Base-by-base conservation (phyloP, 2,113 vertebrate genomes). In the Indicator maculatus region DNA sequence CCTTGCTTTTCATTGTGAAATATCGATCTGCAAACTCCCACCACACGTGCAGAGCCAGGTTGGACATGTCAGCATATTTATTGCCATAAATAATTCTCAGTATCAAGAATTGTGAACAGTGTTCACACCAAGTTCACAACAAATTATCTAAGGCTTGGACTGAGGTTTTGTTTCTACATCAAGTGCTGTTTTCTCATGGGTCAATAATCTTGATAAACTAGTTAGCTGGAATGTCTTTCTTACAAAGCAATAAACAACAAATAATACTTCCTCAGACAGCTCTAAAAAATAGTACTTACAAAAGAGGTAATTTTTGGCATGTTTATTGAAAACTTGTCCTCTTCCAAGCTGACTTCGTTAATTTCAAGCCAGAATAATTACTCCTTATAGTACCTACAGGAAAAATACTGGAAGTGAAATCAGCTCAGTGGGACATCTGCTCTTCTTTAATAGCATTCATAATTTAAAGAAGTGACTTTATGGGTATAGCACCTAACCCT, bases 141-240 rank as follows among this genome's bases (percentile, higher is more conserved):
- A 89, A 85, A 72, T 81, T 91, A 76, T 82, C 72, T 89, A 82
- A 66, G 75, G 55, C 45, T 74, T 38, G 30, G 73, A 39, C 26
- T 66, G 24, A 26, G 50, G n/a, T 31, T 53, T 82, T 38, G 14
- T 89, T 83, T 71, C 63, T 82, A 27, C 38, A 85, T 50, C 0
- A 2, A 84, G 30, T 70, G 21, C 18, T 95, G 21, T 50, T 92
- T 77, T 74, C 84, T 69, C 16, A 2, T 64, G 74, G 23, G 64
- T 93, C 69, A 89, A 44, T 87, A 95, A 84, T 85, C 75, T 79
- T 95, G 94, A 92, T 76, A 90, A 96, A 90, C 38, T 80, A 80
- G 79, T 82, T 63, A 56, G 44, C 60, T 88, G 75, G 58, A 93
- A 89, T 78, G 2, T 73, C 33, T 88, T 94, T n/a, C 65, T 95